Base-by-base conservation (phyloP, 2,113 vertebrate genomes). In the Nansenia antarctica region DNA sequence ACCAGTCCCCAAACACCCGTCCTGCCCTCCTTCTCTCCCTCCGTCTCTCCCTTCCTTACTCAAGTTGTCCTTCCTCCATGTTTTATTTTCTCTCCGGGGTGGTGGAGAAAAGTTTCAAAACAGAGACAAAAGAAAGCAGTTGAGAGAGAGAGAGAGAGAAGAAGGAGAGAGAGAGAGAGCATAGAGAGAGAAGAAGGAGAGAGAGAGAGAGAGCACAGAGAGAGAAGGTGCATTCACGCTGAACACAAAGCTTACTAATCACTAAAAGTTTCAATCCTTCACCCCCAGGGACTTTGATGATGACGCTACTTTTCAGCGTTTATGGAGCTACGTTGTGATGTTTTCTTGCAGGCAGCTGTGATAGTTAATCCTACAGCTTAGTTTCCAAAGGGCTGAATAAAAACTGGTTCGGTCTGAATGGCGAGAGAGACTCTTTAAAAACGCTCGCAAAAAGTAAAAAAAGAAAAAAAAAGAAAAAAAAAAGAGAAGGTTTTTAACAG, bases 1-100 rank as follows among this genome's bases (percentile, higher is more conserved):
- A 85, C 85, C 70, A 70, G 75, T 77, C 86, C 64, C 80, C 82
- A 68, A 62, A 66, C 34, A 64, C 84, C 81, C 75, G 70, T 85
- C 62, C 86, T 69, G 70, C 39, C 73, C 71, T 82, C 35, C 45
- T 69, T 42, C 11, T 30, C n/a, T 63, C 26, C 42, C 45, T 49
- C 15, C 45, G 14, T 47, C 49, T 32, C 18, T 15, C 22, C 18
- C 47, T 18, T 35, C 9, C 9, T 9, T 47, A 35, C 64, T 35
- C 45, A 65, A 4, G 45, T 58, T 32, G 61, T 59, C 39, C 47
- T 67, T 11, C 15, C 62, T 6, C 5, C 24, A 24, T 30, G 37
- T 47, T 22, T 65, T 31, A 49, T 65, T 49, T 8, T 63, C 12
- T 7, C 15, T 2, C 45, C 45, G 1, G 45, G n/a, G 45, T 8